These are phyloP conservation scores for Chaetophractus vellerosus DNA, from an alignment of 2,797 vertebrate genomes.

Conservation along the genomic window DNA sequence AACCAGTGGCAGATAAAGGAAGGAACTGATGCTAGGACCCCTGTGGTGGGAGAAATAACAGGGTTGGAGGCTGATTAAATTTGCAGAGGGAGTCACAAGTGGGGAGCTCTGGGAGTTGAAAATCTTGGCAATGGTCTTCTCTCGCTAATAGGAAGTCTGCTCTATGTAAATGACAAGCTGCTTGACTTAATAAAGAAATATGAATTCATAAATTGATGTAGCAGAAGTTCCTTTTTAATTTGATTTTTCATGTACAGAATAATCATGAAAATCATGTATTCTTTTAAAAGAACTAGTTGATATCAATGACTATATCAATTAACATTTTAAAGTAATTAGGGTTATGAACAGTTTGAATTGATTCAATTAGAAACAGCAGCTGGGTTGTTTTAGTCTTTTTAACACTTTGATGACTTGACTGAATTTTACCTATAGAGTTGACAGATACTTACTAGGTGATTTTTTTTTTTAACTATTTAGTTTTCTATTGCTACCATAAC, in stretches of 20 bases:
- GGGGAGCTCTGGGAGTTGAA: neutral
- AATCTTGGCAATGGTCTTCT: constrained; percentile 3
- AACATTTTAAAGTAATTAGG: constrained; percentile 32
- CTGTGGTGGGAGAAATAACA: neutral
- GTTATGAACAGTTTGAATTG: constrained; percentile 27
- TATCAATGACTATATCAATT: neutral
- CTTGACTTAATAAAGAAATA: constrained; percentile 55
- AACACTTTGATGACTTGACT: neutral
- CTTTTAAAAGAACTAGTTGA: constrained; percentile 47
- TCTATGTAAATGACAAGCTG: neutral
- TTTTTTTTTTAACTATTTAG: neutral
- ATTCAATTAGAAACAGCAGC: constrained; percentile 26
- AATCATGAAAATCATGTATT: constrained; percentile 1
- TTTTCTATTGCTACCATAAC: neutral
- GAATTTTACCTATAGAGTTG: neutral
- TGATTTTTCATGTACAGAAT: constrained; percentile 21
- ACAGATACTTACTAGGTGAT: too few relatives aligned
- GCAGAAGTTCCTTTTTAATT: constrained; percentile 42
- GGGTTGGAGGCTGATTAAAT: neutral
- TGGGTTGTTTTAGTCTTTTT: neutral
- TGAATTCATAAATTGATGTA: constrained; percentile 1
- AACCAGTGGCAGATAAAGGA: neutral
- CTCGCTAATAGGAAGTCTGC: neutral
- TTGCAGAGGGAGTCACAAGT: neutral
- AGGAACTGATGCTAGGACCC: neutral